Evolutionary conservation across 2,888 invertebrate species (phyloP), one percentile per base, ranked within the genome.

Genomic region (Eupelmus urozonus): DNA sequence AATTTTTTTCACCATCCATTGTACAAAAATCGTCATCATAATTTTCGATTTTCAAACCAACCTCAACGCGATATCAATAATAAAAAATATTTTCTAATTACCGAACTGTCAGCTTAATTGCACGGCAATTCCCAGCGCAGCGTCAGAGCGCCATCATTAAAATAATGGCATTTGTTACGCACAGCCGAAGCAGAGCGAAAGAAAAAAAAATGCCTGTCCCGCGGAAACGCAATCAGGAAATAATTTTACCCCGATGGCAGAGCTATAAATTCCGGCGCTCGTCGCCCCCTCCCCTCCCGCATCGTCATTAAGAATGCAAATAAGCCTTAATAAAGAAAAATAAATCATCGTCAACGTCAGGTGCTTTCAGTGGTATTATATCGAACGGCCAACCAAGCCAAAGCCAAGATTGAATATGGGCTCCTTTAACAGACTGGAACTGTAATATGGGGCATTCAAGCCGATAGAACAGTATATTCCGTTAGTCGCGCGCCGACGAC

Each of bases 401-500:
- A n/a, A 34, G 42, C 20, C 16, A 79, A 81, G 82, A 84, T 85
- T 83, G 84, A 83, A 85, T 84, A 84, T 85, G 84, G 85, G 84
- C 85, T 86, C 84, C 88, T 88, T 88, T 88, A 88, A 88, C 82
- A 82, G 82, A 82, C 59, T 63, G 84, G 82, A 86, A 84, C 83
- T 83, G 85, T 85, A 88, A 88, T 87, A 84, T 85, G 83, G 88
- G 84, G 82, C 87, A 86, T 88, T 88, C 85, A 88, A 88, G 88
- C 87, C 82, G 88, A 88, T 88, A 85, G 87, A 27, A 83, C 87
- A 80, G 85, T 85, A 84, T 85, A 27, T 67, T 51, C 70, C 70
- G 76, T 76, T 76, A 69, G 45, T 27, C 42, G 65, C 11, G 25
- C 51, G n/a, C 49, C 25, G 49, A 34, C 63, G 60, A n/a, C n/a